Evolutionary conservation across 2,888 invertebrate genomes (phyloP).

Genomic region (Ectemnius continuus): DNA sequence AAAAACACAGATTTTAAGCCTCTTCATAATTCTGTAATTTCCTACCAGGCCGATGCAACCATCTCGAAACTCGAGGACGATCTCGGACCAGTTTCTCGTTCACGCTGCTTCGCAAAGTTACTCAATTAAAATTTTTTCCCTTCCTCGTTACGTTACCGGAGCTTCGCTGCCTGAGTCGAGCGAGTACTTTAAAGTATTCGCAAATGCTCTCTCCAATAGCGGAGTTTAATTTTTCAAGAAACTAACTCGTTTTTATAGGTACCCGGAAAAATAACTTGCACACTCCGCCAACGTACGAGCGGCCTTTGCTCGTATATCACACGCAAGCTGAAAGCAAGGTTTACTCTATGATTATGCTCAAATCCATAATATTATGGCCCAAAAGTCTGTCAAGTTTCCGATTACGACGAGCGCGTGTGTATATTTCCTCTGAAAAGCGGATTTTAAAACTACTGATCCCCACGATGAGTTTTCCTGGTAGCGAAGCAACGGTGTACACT

Average conservation of each 20-base stretch:
- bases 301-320: no score
- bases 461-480: no score
- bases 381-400: no score
- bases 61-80: conserved; percentile 31
- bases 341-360: conserved; percentile 9
- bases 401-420: no score
- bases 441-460: no score
- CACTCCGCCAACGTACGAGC: conserved; percentile 19
- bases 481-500: no score
- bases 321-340: conserved; percentile 20
- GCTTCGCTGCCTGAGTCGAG: conserved; percentile 46
- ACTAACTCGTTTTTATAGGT: conserved; percentile 44
- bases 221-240: conserved; percentile 62
- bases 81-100: conserved; percentile 30
- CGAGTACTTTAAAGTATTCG: conserved; percentile 31
- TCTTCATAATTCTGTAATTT: no score
- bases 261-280: conserved; percentile 25
- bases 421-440: neutral
- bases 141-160: conserved; percentile 40
- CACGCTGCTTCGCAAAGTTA: conserved; percentile 64
- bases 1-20: no score
- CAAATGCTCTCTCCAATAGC: conserved; percentile 40
- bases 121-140: conserved; percentile 74
- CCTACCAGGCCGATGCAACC: neutral
- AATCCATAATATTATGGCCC: no score